Evolutionary conservation across 2,888 invertebrate species (phyloP).

Genomic region (Brachyptera putata): DNA sequence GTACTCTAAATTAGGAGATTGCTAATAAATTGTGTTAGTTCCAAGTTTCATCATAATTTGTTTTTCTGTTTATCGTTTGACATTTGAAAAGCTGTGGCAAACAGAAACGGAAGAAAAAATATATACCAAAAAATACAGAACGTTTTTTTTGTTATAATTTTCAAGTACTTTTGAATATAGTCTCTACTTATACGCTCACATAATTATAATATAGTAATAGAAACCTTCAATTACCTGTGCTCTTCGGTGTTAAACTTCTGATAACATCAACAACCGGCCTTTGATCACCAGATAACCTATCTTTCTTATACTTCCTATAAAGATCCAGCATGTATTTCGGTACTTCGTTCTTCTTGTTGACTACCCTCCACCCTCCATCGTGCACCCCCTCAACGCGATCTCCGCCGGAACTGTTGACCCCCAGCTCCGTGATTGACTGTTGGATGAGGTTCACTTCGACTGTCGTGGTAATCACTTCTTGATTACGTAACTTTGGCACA

Average conservation of each 20-base stretch:
- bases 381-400: not conserved
- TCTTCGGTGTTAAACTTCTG: conserved; percentile 23
- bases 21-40: too few relatives aligned
- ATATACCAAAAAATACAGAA: too few relatives aligned
- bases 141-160: too few relatives aligned
- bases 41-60: too few relatives aligned
- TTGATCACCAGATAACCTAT: not conserved
- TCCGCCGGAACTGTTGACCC: not conserved
- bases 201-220: too few relatives aligned
- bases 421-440: not conserved
- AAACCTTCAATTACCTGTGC: conserved; percentile 29
- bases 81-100: too few relatives aligned
- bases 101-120: too few relatives aligned
- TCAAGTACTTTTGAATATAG: too few relatives aligned
- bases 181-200: too few relatives aligned
- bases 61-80: too few relatives aligned
- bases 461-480: conserved; percentile 12
- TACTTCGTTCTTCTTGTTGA: not conserved
- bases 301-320: conserved; percentile 9
- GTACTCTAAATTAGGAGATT: too few relatives aligned
- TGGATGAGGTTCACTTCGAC: conserved; percentile 15
- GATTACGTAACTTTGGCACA: not conserved
- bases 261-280: conserved; percentile 20
- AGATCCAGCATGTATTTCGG: conserved; percentile 29
- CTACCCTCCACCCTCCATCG: not conserved